Evolutionary conservation across 2,113 vertebrate species (phyloP).

Genomic region (Gymnarchus niloticus): DNA sequence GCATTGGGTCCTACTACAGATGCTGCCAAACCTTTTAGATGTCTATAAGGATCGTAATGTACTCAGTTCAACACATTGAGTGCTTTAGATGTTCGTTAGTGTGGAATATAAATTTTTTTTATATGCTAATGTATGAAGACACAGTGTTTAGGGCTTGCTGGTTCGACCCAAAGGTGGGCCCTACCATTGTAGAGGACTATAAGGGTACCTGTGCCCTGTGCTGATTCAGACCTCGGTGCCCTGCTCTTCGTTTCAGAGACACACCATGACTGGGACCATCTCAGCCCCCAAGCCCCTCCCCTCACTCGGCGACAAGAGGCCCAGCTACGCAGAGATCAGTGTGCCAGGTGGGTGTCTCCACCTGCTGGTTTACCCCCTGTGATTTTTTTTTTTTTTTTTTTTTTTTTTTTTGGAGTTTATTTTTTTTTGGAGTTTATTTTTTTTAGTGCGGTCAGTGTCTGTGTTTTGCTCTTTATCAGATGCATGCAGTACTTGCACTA

Average conservation of each 20-base stretch:
- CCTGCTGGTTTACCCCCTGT: too few species aligned
- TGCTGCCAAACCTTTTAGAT: background rate
- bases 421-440: too few species aligned
- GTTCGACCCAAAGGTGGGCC: background rate
- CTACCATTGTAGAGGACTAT: background rate
- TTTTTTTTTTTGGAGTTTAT: too few species aligned
- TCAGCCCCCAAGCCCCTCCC: constrained; percentile 77
- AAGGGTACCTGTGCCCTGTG: background rate
- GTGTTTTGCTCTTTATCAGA: too few species aligned
- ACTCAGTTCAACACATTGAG: background rate
- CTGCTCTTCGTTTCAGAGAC: constrained; percentile 70
- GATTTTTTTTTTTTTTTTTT: too few species aligned
- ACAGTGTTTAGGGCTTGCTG: background rate
- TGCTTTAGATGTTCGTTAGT: background rate
- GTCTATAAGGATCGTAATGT: background rate
- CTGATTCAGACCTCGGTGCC: background rate
- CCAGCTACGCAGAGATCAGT: constrained; percentile 83
- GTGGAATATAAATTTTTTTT: background rate
- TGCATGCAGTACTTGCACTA: too few species aligned
- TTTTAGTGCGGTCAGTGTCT: too few species aligned
- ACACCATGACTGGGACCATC: constrained; percentile 80
- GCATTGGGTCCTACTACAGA: background rate
- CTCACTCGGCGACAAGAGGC: constrained; percentile 79
- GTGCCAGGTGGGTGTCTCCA: constrained; percentile 75
- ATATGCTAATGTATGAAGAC: background rate